Conservation (phyloP, 2,888 invertebrate species). For the Arge pagana region DNA sequence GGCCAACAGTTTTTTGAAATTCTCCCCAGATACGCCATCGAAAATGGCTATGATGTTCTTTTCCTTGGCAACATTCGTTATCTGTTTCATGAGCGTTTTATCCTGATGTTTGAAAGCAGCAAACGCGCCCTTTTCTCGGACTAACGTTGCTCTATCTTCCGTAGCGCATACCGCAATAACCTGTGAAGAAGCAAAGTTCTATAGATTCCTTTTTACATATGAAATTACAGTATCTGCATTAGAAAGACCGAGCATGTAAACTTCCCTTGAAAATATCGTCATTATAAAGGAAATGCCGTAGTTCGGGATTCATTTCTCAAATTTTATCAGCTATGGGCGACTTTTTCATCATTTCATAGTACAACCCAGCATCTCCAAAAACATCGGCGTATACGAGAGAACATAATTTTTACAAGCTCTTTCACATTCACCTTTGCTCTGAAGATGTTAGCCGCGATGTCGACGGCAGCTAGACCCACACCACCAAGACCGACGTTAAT, state of each 20-base stretch:
- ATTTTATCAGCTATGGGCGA: no score
- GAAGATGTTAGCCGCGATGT: slow-evolving; percentile 71
- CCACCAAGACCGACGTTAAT: slow-evolving; percentile 70
- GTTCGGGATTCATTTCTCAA: no score
- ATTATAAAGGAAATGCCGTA: no score
- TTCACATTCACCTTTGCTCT: slow-evolving; percentile 65
- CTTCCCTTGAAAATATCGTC: no score
- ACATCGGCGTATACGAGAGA: no score
- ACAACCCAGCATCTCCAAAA: no score
- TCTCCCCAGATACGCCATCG: slow-evolving; percentile 68
- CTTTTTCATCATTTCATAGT: no score
- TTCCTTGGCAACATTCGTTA: slow-evolving; percentile 64
- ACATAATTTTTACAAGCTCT: slow-evolving; percentile 6
- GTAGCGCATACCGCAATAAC: slow-evolving; percentile 72
- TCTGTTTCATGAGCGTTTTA: slow-evolving; percentile 61
- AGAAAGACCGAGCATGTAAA: no score
- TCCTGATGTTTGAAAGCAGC: slow-evolving; percentile 66
- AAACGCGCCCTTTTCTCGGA: slow-evolving; percentile 68
- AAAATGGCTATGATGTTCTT: slow-evolving; percentile 68
- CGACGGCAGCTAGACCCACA: slow-evolving; percentile 68
- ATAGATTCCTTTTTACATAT: no score
- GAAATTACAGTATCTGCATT: no score
- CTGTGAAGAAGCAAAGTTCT: slow-evolving; percentile 56
- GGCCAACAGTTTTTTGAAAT: slow-evolving; percentile 63
- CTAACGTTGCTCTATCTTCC: slow-evolving; percentile 64